Base-by-base conservation (phyloP, 2,888 invertebrate species). In the Chaetoderma sp. region DNA sequence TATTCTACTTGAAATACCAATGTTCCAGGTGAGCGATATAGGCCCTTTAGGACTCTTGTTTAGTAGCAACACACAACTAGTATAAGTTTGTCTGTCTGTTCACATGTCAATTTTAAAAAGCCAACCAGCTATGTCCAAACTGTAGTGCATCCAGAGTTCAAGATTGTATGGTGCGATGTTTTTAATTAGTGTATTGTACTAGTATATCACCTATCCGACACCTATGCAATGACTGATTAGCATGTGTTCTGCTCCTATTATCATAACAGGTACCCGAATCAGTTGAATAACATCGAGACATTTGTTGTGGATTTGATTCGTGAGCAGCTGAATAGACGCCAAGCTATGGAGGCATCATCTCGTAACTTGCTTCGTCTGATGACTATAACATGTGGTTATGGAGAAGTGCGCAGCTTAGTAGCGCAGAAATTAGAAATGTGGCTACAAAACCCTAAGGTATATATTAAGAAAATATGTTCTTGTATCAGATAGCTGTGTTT, bases 381-480 rank as follows among this genome's bases (percentile, higher is more conserved):
- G 33, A 92, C 94, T 0, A 91, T 92, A 0, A 92, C 95, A 0
- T 93, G 94, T 73, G 97, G 98, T 0, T 91, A 96, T 65, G 91
- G 91, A 0, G 96, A 96, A 88, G 92, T 95, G 70, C 90, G 95
- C 25, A 90, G 92, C 78, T 90, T 93, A 59, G 92, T 93, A 0
- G 92, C 93, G 1, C 91, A 92, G 0, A 91, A 94, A 0, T 89
- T 98, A 23, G 98, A 98, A 85, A 91, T 93, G 76, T 98, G 97
- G 97, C 89, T 98, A 64, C 96, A 96, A 85, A 97, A 97, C 84
- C 96, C 96, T 67, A 98, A 98, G 82, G 86, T 86, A 52, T 21
- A 66, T 21, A 36, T 27, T 47, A 27, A n/a, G 23, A 4, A 54
- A 16, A 21, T 39, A 16, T 63, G 23, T 23, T 33, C n/a, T 30